A percentile compares a stretch with the other conserved stretches of the same genome.
Conservation (phyloP, 2,888 invertebrate species). For the Penaeus monodon region DNA sequence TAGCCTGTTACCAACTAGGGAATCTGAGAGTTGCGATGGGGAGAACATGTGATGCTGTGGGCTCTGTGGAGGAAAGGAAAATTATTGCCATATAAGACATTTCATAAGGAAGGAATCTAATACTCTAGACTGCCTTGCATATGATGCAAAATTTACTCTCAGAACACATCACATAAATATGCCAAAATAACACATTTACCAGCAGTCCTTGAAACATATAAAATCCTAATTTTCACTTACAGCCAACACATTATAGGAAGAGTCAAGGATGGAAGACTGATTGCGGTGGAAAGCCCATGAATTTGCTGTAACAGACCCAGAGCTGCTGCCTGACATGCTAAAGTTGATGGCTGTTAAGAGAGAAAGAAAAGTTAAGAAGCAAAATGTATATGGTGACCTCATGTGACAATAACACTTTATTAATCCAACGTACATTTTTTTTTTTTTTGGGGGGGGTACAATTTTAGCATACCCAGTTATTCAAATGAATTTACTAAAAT, state of each 20-base stretch:
- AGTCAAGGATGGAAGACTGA: conserved; percentile 32
- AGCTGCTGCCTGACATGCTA: conserved; percentile 30
- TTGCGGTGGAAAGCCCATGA: conserved; percentile 50
- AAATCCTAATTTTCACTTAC: conserved; percentile 3
- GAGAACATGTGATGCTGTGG: conserved; percentile 27
- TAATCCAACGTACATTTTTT: too few relatives aligned
- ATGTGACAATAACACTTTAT: too few relatives aligned
- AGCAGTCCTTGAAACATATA: background rate
- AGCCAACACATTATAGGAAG: conserved; percentile 15
- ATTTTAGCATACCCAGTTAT: too few relatives aligned
- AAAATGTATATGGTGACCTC: too few relatives aligned
- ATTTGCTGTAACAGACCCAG: conserved; percentile 47
- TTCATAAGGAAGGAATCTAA: too few relatives aligned
- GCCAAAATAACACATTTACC: background rate
- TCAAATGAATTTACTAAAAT: too few relatives aligned
- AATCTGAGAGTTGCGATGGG: conserved; percentile 38
- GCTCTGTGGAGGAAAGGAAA: conserved; percentile 10
- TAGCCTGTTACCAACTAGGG: conserved; percentile 7
- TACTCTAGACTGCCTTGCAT: too few relatives aligned
- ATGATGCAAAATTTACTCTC: too few relatives aligned
- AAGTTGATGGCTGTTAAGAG: background rate
- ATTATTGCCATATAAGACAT: background rate
- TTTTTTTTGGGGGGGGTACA: too few relatives aligned
- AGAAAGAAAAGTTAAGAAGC: too few relatives aligned
- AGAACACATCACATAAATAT: background rate